Evolutionary conservation across 2,797 vertebrate genomes (phyloP).

Genomic region (Sebastes minor): DNA sequence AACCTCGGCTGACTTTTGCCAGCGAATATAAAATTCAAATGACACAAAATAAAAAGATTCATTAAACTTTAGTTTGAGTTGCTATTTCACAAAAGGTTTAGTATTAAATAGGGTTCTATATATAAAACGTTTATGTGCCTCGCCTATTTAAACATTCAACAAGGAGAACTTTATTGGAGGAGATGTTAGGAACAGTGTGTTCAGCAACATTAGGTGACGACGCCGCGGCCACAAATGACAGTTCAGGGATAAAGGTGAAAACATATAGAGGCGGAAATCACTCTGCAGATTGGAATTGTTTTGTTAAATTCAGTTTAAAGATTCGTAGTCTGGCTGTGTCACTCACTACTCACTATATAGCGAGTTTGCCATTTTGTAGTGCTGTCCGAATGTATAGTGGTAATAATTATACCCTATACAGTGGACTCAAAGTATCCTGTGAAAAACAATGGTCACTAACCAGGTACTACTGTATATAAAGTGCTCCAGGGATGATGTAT

Average conservation of each 20-base stretch:
- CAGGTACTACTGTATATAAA: too few species aligned
- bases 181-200: neutral
- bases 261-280: neutral
- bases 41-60: neutral
- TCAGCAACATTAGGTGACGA: neutral
- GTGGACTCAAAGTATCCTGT: too few species aligned
- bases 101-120: neutral
- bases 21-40: slow-evolving; percentile 9
- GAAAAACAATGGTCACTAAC: too few species aligned
- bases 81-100: neutral
- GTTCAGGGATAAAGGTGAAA: neutral
- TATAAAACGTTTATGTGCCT: neutral
- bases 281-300: neutral
- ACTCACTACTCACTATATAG: too few species aligned
- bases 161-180: neutral
- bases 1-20: neutral
- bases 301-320: neutral
- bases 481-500: too few species aligned
- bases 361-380: too few species aligned
- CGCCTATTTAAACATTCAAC: slow-evolving; percentile 7
- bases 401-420: too few species aligned
- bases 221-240: neutral
- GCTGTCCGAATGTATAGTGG: too few species aligned
- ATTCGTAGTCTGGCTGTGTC: too few species aligned
- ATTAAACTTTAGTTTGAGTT: slow-evolving; percentile 17